Percentiles rank a stretch among this genome's conserved stretches.
These are phyloP conservation scores for Oscheius myriophilus DNA, from an alignment of 2,888 invertebrate genomes.

Conservation along the genomic window DNA sequence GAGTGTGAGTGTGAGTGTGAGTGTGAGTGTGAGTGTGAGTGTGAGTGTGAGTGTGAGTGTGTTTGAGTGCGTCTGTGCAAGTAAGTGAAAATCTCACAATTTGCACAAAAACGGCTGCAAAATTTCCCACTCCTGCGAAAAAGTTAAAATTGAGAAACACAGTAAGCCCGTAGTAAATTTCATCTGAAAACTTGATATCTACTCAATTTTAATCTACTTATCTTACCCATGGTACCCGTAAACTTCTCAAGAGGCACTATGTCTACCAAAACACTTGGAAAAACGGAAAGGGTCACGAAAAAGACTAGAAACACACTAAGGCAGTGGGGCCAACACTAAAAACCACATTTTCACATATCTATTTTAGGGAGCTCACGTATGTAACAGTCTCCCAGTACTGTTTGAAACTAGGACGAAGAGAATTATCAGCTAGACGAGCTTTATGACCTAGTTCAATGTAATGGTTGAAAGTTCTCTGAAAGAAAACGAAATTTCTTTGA, in stretches of 20 bases:
- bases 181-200: conserved; percentile 33
- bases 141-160: conserved; percentile 94
- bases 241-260: conserved; percentile 69
- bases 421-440: conserved; percentile 10
- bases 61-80: neutral
- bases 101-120: conserved; percentile 82
- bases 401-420: conserved; percentile 1
- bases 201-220: neutral
- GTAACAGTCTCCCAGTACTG: conserved; percentile 16
- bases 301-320: conserved; percentile 91
- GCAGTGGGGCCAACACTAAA: conserved; percentile 79
- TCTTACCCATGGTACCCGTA: conserved; percentile 21
- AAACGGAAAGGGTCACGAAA: conserved; percentile 88
- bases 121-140: conserved; percentile 91
- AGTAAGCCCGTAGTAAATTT: conserved; percentile 76
- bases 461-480: conserved; percentile 14
- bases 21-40: too few relatives aligned
- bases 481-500: neutral
- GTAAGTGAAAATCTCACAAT: conserved; percentile 74
- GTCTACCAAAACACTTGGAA: conserved; percentile 84
- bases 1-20: neutral
- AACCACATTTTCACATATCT: neutral
- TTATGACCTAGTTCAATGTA: conserved; percentile 22
- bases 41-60: too few relatives aligned
- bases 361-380: neutral